phyloP scores from a whole-genome alignment of 1,140 invertebrate species.

The Melipona quadrifasciata region DNA sequence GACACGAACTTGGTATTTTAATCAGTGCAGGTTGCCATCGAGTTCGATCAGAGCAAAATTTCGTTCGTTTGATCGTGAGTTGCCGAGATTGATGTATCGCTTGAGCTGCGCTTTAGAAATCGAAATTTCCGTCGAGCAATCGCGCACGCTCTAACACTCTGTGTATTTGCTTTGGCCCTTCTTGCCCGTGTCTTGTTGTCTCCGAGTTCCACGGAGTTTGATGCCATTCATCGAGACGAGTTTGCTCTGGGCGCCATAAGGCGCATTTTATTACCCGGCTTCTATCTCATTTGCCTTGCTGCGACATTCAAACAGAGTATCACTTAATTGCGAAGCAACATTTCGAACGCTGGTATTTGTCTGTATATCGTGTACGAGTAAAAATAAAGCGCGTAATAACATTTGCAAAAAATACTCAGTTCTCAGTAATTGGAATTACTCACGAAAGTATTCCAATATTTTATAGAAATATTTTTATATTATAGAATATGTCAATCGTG shows the following conservation, averaged over 20 bases:
- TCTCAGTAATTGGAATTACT: background rate
- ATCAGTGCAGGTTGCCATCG: too few species aligned
- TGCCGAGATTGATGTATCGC: background rate
- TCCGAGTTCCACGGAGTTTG: constrained; percentile 29
- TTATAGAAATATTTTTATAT: too few species aligned
- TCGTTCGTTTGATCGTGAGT: background rate
- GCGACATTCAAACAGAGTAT: constrained; percentile 22
- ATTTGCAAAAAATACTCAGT: background rate
- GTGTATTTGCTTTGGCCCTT: background rate
- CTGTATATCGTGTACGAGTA: too few species aligned
- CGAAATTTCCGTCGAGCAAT: background rate
- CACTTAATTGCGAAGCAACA: constrained; percentile 33
- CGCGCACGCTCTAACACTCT: too few species aligned
- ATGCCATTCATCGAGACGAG: constrained; percentile 14
- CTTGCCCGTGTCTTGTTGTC: background rate
- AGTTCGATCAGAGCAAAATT: too few species aligned
- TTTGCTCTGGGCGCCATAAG: constrained; percentile 38
- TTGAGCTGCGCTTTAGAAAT: background rate
- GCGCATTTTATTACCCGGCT: constrained; percentile 42
- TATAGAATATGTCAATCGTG: too few species aligned
- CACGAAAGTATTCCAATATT: too few species aligned
- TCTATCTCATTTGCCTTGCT: constrained; percentile 36
- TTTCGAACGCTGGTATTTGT: background rate
- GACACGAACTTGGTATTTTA: background rate
- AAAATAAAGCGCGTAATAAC: background rate